Conservation (phyloP, 2,113 vertebrate species). For the Dicrurus megarhynchus region DNA sequence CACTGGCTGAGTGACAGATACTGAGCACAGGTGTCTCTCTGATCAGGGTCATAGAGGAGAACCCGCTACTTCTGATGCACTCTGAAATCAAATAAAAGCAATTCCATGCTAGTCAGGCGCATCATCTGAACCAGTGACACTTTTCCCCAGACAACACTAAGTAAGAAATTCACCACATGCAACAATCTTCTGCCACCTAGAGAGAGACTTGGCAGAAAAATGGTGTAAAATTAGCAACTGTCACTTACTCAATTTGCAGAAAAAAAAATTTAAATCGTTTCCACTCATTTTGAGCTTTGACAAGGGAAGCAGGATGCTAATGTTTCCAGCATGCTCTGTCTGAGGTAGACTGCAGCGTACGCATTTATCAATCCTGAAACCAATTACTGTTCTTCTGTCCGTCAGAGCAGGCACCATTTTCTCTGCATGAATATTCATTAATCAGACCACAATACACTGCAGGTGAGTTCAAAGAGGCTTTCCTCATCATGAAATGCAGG, state of each 20-base stretch:
- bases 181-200: neutral
- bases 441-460: neutral
- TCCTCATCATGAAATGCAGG: neutral
- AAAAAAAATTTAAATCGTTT: neutral
- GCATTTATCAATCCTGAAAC: neutral
- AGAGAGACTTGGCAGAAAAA: conserved; percentile 31
- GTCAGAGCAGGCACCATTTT: neutral
- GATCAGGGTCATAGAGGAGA: neutral
- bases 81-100: conserved; percentile 6
- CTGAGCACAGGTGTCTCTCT: neutral
- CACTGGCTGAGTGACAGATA: neutral
- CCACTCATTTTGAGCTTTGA: conserved; percentile 22
- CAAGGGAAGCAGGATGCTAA: conserved; percentile 37
- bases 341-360: neutral
- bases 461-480: neutral
- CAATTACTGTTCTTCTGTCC: neutral
- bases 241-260: conserved; percentile 10
- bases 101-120: neutral
- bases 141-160: neutral
- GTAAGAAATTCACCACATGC: neutral
- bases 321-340: neutral
- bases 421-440: neutral
- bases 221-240: conserved; percentile 18
- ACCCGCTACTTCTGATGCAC: neutral
- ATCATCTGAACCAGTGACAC: neutral